phyloP scores from a whole-genome alignment of 2,888 invertebrate genomes.

The Notodonta ziczac region DNA sequence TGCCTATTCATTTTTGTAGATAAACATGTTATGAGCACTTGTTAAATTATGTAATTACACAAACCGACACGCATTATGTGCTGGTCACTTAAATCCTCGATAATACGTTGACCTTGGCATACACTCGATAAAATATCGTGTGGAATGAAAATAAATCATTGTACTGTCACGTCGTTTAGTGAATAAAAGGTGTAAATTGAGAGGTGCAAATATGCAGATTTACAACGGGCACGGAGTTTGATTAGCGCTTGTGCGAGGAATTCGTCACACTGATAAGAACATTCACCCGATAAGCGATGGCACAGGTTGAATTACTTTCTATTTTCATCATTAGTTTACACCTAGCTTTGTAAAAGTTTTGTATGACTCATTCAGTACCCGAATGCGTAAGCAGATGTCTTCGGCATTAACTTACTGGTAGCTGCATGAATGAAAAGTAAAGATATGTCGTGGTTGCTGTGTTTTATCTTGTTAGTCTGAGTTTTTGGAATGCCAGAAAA shows the following conservation, averaged over 20 bases:
- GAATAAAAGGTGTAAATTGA: conserved; percentile 23
- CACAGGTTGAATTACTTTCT: conserved; percentile 31
- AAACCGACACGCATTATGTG: background rate
- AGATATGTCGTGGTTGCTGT: no score
- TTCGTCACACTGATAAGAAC: conserved; percentile 36
- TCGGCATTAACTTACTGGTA: no score
- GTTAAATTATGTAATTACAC: background rate
- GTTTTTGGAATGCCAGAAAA: no score
- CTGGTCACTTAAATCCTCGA: background rate
- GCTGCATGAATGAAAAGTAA: no score
- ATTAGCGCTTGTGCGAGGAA: conserved; percentile 47
- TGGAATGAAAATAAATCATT: background rate
- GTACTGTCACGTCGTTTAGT: background rate
- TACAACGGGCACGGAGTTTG: conserved; percentile 11
- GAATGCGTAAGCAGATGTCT: no score
- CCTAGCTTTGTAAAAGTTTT: background rate
- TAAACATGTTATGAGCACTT: background rate
- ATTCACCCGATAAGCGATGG: conserved; percentile 19
- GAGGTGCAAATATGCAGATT: conserved; percentile 20
- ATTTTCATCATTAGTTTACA: conserved; percentile 18
- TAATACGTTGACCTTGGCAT: conserved; percentile 1
- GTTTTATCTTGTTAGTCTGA: no score
- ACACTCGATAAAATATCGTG: conserved; percentile 1
- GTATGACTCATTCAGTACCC: background rate
- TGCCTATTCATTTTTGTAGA: background rate